Evolutionary conservation across 2,797 vertebrate genomes (phyloP), one percentile per base, ranked within the genome.

Genomic region (Thalassophryne amazonica): DNA sequence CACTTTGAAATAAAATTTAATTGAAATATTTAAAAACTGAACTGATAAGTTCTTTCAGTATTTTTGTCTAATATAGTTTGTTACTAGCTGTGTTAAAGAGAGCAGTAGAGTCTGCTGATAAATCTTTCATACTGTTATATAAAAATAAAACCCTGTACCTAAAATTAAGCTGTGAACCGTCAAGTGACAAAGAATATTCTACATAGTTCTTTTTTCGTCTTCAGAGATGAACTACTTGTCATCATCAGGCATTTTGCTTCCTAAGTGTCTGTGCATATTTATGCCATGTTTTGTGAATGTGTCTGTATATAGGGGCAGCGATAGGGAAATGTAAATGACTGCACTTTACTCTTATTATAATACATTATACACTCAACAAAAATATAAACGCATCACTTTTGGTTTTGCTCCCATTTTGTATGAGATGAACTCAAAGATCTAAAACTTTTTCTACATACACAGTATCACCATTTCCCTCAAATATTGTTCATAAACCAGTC

Each of bases 141-240:
- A 67, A 77, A 73, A 79, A 78, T 77, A 67, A 77, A 73, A 79
- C 78, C 80, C 41, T 40, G 51, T 66, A 66, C 61, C 59, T 76
- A 75, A 78, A 79, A 77, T 76, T 51, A 79, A 74, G 67, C 60
- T 3, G 1, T 37, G 40, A 53, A 43, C 55, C 24, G 32, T 60
- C 55, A 34, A 68, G 66, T 56, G 67, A 76, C 73, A 64, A 69
- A 72, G 49, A 63, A 69, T 67, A 69, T 69, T 77, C 60, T 27
- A n/a, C n/a, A n/a, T n/a, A 25, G 19, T 60, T 29, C 62, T 61
- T 30, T 72, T 53, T 60, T 39, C 38, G 43, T 57, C 39, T 54
- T 55, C 49, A 69, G 55, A 46, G 31, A 49, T 36, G 43, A 64
- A 50, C 36, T 25, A 41, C 68, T 64, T 49, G 42, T 71, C 60